A percentile compares a stretch with the other conserved stretches of the same genome.
phyloP scores from a whole-genome alignment of 2,888 invertebrate genomes.

The Agelastica alni region DNA sequence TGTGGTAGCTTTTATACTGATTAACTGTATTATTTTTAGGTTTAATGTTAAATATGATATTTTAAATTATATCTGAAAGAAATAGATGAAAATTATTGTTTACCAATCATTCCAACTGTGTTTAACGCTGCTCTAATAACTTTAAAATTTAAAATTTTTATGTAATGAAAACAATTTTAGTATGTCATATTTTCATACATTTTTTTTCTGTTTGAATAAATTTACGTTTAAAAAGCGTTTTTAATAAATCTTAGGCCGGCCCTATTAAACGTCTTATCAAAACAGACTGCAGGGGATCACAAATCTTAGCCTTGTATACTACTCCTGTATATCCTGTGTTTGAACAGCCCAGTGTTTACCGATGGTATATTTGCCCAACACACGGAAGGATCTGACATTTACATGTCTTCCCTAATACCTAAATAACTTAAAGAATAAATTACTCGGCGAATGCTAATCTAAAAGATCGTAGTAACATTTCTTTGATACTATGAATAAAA shows the following conservation, averaged over 20 bases:
- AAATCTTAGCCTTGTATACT: slow-evolving; percentile 43
- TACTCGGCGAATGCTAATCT: slow-evolving; percentile 42
- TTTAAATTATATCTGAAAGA: no score
- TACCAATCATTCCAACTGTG: no score
- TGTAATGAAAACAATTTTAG: no score
- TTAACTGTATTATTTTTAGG: no score
- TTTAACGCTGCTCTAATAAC: no score
- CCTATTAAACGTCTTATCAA: neutral
- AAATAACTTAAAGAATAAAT: slow-evolving; percentile 47
- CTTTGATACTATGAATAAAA: slow-evolving; percentile 43
- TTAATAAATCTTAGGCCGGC: neutral
- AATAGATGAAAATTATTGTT: no score
- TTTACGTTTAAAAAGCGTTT: no score
- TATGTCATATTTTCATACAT: no score
- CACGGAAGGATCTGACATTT: slow-evolving; percentile 47
- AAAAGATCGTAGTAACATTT: slow-evolving; percentile 44
- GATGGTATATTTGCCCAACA: slow-evolving; percentile 50
- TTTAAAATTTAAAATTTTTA: no score
- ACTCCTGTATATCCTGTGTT: slow-evolving; percentile 47
- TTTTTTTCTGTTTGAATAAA: no score
- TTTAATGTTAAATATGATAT: no score
- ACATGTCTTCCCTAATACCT: slow-evolving; percentile 41
- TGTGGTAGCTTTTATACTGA: no score
- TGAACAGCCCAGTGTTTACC: slow-evolving; percentile 50
- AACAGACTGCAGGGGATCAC: slow-evolving; percentile 33